Conservation (phyloP, 2,888 invertebrate species). For the Cephus rjabovi region DNA sequence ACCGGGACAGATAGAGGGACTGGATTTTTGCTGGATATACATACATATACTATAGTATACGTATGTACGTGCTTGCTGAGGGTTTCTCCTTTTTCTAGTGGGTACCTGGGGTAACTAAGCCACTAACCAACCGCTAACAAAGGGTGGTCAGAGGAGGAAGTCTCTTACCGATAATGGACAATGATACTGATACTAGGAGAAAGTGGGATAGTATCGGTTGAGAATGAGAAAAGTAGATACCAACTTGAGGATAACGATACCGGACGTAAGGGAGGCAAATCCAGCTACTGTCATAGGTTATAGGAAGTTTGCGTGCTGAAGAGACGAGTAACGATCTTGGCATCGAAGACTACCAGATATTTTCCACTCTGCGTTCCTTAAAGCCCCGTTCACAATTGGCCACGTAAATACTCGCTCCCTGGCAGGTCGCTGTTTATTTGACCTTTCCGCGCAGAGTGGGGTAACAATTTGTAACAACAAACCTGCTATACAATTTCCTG, state of each 20-base stretch:
- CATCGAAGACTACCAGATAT: background rate
- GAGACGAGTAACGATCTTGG: background rate
- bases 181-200: background rate
- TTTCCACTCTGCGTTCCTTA: background rate
- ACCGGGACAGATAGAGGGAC: constrained; percentile 37
- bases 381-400: constrained; percentile 6
- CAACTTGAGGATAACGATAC: background rate
- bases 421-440: constrained; percentile 27
- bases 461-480: constrained; percentile 52
- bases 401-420: background rate
- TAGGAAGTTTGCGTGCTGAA: background rate
- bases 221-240: background rate
- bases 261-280: background rate
- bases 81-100: background rate
- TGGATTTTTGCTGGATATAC: constrained; percentile 1
- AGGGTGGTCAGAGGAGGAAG: background rate
- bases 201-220: background rate
- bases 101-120: background rate
- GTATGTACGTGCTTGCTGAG: background rate
- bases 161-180: background rate
- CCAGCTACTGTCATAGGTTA: background rate
- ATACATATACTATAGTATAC: background rate
- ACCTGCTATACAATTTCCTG: constrained; percentile 39
- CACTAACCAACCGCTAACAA: background rate
- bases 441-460: constrained; percentile 26